phyloP scores from a whole-genome alignment of 2,797 vertebrate genomes.

The Urocyon cinereoargenteus region DNA sequence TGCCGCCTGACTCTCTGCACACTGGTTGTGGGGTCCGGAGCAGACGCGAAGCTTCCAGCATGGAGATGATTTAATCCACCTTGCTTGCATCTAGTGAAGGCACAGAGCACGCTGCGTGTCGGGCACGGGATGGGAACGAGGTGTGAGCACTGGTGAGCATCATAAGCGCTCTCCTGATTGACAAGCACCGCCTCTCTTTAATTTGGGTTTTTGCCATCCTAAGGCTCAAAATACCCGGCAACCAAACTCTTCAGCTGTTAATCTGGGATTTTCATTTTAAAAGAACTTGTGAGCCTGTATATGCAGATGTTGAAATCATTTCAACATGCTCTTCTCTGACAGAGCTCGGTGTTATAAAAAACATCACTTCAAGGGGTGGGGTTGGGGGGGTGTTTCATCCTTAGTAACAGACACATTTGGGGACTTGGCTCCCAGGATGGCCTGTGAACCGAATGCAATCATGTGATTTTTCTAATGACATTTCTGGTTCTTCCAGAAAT shows the following conservation, averaged over 20 bases:
- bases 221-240: conserved; percentile 20
- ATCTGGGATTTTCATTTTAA: conserved; percentile 64
- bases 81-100: background rate
- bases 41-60: conserved; percentile 52
- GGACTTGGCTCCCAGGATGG: background rate
- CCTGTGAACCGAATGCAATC: conserved; percentile 50
- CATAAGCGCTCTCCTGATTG: background rate
- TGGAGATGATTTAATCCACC: background rate
- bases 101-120: rapidly evolving
- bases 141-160: background rate
- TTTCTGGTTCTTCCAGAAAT: conserved; percentile 75
- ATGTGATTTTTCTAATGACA: conserved; percentile 65
- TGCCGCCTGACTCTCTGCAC: conserved; percentile 19
- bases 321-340: conserved; percentile 26
- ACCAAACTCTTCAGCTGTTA: conserved; percentile 2
- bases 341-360: background rate
- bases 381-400: background rate
- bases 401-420: background rate
- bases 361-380: background rate
- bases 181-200: background rate
- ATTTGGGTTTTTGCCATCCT: background rate
- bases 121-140: conserved; percentile 35
- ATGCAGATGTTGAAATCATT: conserved; percentile 63
- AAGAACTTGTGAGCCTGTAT: conserved; percentile 43
- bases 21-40: background rate